A percentile compares a stretch with the other conserved stretches of the same genome.
Conservation (phyloP, 2,888 invertebrate genomes). For the Philereme vetulata region DNA sequence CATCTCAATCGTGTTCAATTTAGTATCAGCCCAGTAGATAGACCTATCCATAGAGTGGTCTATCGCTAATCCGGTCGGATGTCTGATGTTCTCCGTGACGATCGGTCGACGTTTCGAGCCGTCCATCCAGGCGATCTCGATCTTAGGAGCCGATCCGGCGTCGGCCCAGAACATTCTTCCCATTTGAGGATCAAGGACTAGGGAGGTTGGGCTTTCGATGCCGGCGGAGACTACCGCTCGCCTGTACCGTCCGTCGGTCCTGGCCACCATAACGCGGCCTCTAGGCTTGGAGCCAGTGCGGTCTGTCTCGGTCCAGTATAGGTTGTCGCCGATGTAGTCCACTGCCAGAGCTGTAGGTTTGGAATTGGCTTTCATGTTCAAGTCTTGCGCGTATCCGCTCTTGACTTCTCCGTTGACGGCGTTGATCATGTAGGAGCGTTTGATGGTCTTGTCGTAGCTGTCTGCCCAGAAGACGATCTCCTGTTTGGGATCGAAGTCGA, state of each 20-base stretch:
- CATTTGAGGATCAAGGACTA: slow-evolving; percentile 93
- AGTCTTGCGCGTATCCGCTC: slow-evolving; percentile 93
- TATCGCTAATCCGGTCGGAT: slow-evolving; percentile 95
- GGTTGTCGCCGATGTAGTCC: slow-evolving; percentile 96
- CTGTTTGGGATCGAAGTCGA: slow-evolving; percentile 93
- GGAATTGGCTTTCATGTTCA: slow-evolving; percentile 91
- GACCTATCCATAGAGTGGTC: slow-evolving; percentile 95
- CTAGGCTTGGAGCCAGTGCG: slow-evolving; percentile 88
- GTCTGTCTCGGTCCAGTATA: slow-evolving; percentile 97
- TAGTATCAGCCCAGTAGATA: slow-evolving; percentile 98
- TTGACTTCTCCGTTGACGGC: slow-evolving; percentile 90
- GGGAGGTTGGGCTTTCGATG: slow-evolving; percentile 93
- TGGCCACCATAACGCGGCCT: slow-evolving; percentile 93
- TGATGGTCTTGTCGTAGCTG: slow-evolving; percentile 94
- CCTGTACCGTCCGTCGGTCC: slow-evolving; percentile 94
- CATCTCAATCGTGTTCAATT: slow-evolving; percentile 94
- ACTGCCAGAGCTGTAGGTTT: slow-evolving; percentile 95
- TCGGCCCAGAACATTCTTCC: slow-evolving; percentile 98
- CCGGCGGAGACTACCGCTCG: slow-evolving; percentile 90
- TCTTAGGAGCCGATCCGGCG: slow-evolving; percentile 94
- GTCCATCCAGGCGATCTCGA: slow-evolving; percentile 98
- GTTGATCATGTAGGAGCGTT: slow-evolving; percentile 94
- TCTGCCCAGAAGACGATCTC: slow-evolving; percentile 98
- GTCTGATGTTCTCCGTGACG: slow-evolving; percentile 91
- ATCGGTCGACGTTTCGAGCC: slow-evolving; percentile 93